These are phyloP conservation scores for Trogon surrucura DNA, from an alignment of 2,113 vertebrate species.

Conservation along the genomic window DNA sequence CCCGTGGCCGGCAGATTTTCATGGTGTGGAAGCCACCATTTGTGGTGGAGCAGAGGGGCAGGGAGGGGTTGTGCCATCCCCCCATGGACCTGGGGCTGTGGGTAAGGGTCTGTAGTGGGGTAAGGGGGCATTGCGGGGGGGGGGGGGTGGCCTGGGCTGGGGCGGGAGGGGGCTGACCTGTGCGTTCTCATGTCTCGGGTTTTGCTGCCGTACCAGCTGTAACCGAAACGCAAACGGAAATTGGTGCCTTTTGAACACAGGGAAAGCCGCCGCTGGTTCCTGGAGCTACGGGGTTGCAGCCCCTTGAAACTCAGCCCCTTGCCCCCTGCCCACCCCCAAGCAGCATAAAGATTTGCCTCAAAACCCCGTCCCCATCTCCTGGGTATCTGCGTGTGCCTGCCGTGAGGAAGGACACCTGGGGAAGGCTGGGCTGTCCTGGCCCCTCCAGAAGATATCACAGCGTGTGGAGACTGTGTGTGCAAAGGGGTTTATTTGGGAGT, in stretches of 20 bases:
- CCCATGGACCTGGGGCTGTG: not conserved
- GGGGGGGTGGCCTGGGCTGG: too few species aligned
- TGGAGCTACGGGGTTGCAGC: not conserved
- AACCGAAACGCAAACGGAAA: not conserved
- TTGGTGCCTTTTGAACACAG: slow-evolving; percentile 63
- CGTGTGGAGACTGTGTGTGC: fast-evolving
- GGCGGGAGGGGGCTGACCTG: too few species aligned
- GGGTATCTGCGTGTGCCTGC: fast-evolving
- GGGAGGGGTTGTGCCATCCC: not conserved
- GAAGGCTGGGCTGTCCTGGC: not conserved
- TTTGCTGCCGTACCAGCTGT: not conserved
- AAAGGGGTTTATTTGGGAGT: not conserved
- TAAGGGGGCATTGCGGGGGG: not conserved
- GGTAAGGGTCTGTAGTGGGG: too few species aligned
- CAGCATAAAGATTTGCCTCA: slow-evolving; percentile 56
- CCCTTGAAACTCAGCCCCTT: not conserved
- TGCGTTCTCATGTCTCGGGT: not conserved
- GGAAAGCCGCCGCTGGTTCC: slow-evolving; percentile 17
- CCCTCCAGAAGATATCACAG: not conserved
- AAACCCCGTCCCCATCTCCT: not conserved
- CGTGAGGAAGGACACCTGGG: fast-evolving
- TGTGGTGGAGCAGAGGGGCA: not conserved
- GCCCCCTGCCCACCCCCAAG: not conserved
- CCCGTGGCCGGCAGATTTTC: fast-evolving
- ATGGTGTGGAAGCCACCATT: not conserved